A percentile compares a stretch with the other conserved stretches of the same genome.
These are phyloP conservation scores for Microtus pennsylvanicus DNA, from an alignment of 2,113 vertebrate genomes.

Conservation along the genomic window DNA sequence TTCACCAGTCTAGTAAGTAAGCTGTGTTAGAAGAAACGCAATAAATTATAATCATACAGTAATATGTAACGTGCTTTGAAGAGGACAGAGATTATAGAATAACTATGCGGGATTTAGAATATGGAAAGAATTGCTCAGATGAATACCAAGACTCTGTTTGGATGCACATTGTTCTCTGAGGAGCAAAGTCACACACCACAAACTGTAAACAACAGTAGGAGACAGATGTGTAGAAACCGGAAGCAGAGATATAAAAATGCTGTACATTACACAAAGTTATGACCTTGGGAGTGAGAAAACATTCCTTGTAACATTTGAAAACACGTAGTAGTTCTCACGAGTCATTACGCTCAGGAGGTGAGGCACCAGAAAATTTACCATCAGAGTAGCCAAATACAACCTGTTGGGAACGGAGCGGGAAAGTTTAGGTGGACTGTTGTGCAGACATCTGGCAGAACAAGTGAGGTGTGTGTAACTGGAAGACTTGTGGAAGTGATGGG, in stretches of 20 bases:
- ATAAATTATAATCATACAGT: not conserved
- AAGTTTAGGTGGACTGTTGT: not conserved
- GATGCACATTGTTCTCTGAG: slow-evolving; percentile 36
- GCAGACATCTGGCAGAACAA: slow-evolving; percentile 50
- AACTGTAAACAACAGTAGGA: not conserved
- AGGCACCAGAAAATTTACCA: slow-evolving; percentile 35
- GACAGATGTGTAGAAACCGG: not conserved
- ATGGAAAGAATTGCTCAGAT: not conserved
- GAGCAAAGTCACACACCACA: not conserved
- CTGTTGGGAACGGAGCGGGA: not conserved
- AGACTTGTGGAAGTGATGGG: not conserved
- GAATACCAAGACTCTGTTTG: slow-evolving; percentile 27
- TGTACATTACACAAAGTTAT: slow-evolving; percentile 15
- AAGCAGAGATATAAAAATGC: slow-evolving; percentile 23
- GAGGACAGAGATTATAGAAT: slow-evolving; percentile 21
- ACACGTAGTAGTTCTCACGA: slow-evolving; percentile 27
- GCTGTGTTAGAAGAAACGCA: slow-evolving; percentile 1
- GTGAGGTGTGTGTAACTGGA: not conserved
- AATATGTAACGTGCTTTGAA: not conserved
- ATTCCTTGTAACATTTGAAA: slow-evolving; percentile 39
- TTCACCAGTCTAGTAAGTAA: not conserved
- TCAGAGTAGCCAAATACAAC: slow-evolving; percentile 26
- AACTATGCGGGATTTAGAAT: slow-evolving; percentile 43
- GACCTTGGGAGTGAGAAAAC: slow-evolving; percentile 50
- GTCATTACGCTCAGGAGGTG: slow-evolving; percentile 56